phyloP scores from a whole-genome alignment of 2,797 vertebrate genomes.

The Trichosurus vulpecula region DNA sequence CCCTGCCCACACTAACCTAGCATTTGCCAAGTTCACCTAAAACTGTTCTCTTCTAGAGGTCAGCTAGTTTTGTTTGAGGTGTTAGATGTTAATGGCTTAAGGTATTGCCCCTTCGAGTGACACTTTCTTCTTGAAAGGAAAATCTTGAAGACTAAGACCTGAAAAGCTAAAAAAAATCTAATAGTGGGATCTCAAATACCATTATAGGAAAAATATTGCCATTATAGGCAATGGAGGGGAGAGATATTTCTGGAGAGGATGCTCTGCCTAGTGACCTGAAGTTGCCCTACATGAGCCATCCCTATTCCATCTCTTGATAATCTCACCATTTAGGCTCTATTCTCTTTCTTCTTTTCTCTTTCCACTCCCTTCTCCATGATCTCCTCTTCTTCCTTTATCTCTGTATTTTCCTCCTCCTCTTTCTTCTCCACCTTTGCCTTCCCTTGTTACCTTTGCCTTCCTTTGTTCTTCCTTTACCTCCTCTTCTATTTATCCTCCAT shows the following conservation, averaged over 20 bases:
- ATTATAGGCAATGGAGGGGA: not conserved
- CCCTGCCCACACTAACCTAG: not conserved
- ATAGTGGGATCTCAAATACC: slow-evolving; percentile 3
- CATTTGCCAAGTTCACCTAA: not conserved
- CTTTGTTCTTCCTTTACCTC: not conserved
- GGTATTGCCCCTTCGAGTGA: not conserved
- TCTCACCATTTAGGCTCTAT: not conserved
- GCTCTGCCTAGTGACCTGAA: not conserved
- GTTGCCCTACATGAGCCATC: not conserved
- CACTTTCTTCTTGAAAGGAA: slow-evolving; percentile 22
- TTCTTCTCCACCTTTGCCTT: not conserved
- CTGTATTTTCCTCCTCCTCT: not conserved
- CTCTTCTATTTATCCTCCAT: not conserved
- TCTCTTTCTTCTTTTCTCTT: not conserved
- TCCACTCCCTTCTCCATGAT: not conserved
- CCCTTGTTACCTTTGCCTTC: not conserved
- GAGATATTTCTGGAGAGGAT: slow-evolving; percentile 54
- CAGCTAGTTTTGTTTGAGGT: not conserved
- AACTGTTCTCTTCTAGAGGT: not conserved
- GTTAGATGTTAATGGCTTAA: not conserved
- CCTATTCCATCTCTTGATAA: not conserved
- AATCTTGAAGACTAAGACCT: slow-evolving; percentile 40
- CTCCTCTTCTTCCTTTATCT: not conserved
- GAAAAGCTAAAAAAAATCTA: not conserved
- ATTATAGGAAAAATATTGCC: not conserved